phyloP scores from a whole-genome alignment of 1,140 invertebrate species.

The Heliconius melpomene region DNA sequence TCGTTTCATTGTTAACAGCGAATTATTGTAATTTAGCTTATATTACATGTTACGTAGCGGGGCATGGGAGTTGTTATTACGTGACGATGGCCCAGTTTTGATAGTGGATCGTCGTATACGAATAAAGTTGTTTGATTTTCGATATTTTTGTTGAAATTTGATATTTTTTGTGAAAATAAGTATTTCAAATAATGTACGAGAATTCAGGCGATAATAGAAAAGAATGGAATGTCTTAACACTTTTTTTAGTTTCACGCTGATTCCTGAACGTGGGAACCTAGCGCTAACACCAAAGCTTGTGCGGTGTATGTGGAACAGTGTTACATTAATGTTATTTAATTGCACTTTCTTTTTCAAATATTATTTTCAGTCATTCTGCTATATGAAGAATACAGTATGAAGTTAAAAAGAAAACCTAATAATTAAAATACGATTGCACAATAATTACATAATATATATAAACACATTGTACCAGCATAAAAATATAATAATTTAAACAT shows the following conservation, averaged over 20 bases:
- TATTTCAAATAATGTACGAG: too few relatives aligned
- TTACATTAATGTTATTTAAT: not conserved
- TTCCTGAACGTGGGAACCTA: too few relatives aligned
- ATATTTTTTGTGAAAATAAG: not conserved
- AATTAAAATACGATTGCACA: not conserved
- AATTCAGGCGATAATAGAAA: too few relatives aligned
- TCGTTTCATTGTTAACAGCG: conserved; percentile 66
- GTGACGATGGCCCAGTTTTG: conserved; percentile 28
- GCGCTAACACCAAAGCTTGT: not conserved
- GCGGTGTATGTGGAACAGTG: not conserved
- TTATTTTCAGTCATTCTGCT: not conserved
- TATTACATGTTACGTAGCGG: conserved; percentile 36
- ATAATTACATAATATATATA: too few relatives aligned
- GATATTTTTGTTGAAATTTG: not conserved
- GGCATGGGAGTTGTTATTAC: conserved; percentile 25
- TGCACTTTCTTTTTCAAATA: not conserved
- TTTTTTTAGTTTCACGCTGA: too few relatives aligned
- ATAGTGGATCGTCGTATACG: too few relatives aligned
- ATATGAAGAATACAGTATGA: not conserved
- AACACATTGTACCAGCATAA: too few relatives aligned
- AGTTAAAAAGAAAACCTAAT: not conserved
- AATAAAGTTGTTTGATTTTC: not conserved
- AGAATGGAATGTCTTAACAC: too few relatives aligned
- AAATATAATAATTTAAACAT: too few relatives aligned
- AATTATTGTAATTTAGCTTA: conserved; percentile 72